Conservation (phyloP, 2,888 invertebrate species). For the Periphyllus acericola region DNA sequence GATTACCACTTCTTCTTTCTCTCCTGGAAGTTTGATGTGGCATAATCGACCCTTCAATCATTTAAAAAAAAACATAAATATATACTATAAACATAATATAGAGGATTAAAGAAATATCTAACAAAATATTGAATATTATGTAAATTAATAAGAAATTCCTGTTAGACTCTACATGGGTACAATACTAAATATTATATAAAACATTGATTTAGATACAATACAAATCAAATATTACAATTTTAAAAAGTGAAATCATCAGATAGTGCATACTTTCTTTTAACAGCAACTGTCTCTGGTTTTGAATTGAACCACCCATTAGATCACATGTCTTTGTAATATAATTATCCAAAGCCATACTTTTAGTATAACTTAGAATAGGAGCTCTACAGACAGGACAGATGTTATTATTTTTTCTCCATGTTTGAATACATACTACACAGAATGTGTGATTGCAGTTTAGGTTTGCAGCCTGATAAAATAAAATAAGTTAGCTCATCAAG, state of each 20-base stretch:
- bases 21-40: too few relatives aligned
- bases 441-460: slow-evolving; percentile 36
- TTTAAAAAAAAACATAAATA: too few relatives aligned
- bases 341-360: background rate
- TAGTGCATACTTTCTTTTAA: slow-evolving; percentile 18
- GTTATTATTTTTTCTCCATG: slow-evolving; percentile 1
- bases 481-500: background rate
- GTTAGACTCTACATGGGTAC: too few relatives aligned
- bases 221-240: background rate
- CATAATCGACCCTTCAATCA: too few relatives aligned
- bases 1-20: too few relatives aligned
- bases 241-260: background rate
- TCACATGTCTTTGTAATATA: slow-evolving; percentile 24
- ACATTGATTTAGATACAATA: too few relatives aligned
- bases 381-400: slow-evolving; percentile 32
- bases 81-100: too few relatives aligned
- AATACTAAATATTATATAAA: too few relatives aligned
- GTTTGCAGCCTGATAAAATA: background rate
- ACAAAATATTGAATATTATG: too few relatives aligned
- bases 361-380: background rate
- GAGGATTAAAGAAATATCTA: too few relatives aligned
- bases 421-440: slow-evolving; percentile 14
- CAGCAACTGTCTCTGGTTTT: slow-evolving; percentile 1
- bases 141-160: too few relatives aligned
- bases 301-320: background rate